Percentiles rank a stretch among this genome's conserved stretches.
Conservation (phyloP, 2,797 vertebrate species). For the Manis crassicaudata region DNA sequence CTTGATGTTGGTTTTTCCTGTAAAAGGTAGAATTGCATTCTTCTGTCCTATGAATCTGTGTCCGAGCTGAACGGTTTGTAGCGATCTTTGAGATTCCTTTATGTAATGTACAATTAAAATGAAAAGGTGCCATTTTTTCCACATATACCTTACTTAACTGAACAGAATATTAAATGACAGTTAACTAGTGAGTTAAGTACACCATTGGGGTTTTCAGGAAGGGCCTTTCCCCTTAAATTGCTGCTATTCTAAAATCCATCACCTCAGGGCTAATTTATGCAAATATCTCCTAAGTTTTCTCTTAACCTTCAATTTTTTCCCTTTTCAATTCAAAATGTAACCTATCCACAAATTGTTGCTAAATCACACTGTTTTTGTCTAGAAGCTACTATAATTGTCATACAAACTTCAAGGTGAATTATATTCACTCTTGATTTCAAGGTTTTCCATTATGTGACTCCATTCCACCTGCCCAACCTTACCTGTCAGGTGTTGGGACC, state of each 20-base stretch:
- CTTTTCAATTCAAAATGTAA: neutral
- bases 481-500: neutral
- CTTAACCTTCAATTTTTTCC: neutral
- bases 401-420: neutral
- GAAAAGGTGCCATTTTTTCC: neutral
- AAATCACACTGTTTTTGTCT: neutral
- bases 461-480: neutral
- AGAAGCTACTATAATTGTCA: neutral
- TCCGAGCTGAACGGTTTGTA: neutral
- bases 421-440: neutral
- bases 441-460: neutral
- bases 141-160: neutral
- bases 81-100: neutral
- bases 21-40: neutral
- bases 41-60: neutral
- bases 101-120: neutral
- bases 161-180: neutral
- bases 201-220: neutral
- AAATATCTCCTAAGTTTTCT: neutral
- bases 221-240: neutral
- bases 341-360: neutral
- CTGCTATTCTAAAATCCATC: neutral
- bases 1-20: neutral
- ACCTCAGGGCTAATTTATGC: neutral
- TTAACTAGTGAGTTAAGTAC: neutral